Conservation (phyloP, 2,888 invertebrate species). For the Nasonovia ribisnigri region DNA sequence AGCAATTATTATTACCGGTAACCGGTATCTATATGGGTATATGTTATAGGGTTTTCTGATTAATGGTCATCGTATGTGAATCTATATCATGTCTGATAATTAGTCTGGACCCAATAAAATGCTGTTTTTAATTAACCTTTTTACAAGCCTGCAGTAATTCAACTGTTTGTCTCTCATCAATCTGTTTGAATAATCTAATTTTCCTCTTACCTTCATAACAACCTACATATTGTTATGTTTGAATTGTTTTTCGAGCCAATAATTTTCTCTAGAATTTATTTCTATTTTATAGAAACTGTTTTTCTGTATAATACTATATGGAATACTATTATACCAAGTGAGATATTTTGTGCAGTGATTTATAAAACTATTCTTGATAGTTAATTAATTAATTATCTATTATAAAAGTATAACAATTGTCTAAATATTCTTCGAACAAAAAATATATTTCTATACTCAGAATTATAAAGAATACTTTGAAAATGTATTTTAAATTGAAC, state of each 20-base stretch:
- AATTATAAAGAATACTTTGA: background rate
- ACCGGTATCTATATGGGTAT: constrained; percentile 14
- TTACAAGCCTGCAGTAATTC: background rate
- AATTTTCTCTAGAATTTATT: background rate
- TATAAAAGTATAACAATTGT: too few relatives aligned
- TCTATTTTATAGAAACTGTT: background rate
- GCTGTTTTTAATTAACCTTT: constrained; percentile 32
- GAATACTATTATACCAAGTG: background rate
- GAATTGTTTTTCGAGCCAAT: background rate
- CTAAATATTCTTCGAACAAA: too few relatives aligned
- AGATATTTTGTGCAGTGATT: background rate
- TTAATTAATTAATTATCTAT: background rate
- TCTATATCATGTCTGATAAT: constrained; percentile 22
- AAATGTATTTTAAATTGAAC: background rate
- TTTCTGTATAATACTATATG: background rate
- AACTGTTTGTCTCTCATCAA: background rate
- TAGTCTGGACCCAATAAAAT: background rate
- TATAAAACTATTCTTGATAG: background rate
- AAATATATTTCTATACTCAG: too few relatives aligned
- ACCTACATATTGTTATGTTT: background rate
- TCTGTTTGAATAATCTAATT: background rate
- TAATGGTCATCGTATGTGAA: constrained; percentile 7
- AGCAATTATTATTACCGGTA: constrained; percentile 28
- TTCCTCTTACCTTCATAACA: background rate
- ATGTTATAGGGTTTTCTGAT: constrained; percentile 33